A percentile compares a stretch with the other conserved stretches of the same genome.
phyloP scores from a whole-genome alignment of 2,888 invertebrate species.

The Eristalis intricaria region DNA sequence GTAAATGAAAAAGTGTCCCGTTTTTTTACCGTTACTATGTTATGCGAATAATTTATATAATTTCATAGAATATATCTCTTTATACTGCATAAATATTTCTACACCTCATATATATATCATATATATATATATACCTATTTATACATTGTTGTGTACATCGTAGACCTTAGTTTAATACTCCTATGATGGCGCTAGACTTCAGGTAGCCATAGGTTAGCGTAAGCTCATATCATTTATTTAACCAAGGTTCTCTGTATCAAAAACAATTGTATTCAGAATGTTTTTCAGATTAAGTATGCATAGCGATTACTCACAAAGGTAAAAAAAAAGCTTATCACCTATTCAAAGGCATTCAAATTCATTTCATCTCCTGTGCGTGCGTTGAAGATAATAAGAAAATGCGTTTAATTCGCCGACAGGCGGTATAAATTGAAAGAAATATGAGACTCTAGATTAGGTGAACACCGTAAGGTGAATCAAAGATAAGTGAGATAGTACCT shows the following conservation, averaged over 20 bases:
- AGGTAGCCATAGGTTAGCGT: no score
- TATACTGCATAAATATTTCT: background rate
- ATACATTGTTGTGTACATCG: no score
- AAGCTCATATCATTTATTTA: background rate
- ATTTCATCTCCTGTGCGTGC: conserved; percentile 15
- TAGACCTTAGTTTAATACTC: no score
- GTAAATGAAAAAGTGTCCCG: background rate
- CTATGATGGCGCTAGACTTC: background rate
- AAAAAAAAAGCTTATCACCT: conserved; percentile 32
- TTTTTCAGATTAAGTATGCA: conserved; percentile 16
- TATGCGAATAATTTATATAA: conserved; percentile 11
- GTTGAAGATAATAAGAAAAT: conserved; percentile 12
- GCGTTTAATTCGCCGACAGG: conserved; percentile 30
- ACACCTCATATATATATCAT: no score
- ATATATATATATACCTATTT: no score
- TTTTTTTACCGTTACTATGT: conserved; percentile 10
- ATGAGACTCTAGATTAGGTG: conserved; percentile 16
- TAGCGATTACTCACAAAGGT: background rate
- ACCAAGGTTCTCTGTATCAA: background rate
- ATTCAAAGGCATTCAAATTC: conserved; percentile 48
- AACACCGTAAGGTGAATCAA: conserved; percentile 16
- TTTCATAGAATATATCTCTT: background rate
- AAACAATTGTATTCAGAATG: background rate
- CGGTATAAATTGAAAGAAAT: conserved; percentile 34
- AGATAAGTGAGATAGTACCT: conserved; percentile 12